These are phyloP conservation scores for Ommatoiulus sabulosus DNA, from an alignment of 2,888 invertebrate species.

Conservation along the genomic window DNA sequence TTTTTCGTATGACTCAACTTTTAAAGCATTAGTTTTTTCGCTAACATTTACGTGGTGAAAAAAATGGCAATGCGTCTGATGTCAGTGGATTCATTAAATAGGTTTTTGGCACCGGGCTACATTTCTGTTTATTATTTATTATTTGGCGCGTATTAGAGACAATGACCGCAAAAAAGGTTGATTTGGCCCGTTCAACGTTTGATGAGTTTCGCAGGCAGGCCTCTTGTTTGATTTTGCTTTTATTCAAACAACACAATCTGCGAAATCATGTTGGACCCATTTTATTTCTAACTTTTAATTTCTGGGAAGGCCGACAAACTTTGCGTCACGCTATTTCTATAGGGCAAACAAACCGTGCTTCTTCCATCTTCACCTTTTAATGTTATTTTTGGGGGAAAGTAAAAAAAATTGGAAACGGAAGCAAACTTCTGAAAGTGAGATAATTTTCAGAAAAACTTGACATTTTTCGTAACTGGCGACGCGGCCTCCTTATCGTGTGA, in stretches of 20 bases:
- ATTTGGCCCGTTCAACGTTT: background rate
- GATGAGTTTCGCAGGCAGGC: background rate
- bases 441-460: constrained; percentile 43
- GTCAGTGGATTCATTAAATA: background rate
- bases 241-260: background rate
- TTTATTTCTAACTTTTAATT: background rate
- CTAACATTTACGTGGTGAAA: background rate
- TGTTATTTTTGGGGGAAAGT: background rate
- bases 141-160: constrained; percentile 25
- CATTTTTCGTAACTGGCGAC: background rate
- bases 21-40: background rate
- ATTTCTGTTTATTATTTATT: constrained; percentile 36
- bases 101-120: constrained; percentile 13
- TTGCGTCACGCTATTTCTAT: background rate
- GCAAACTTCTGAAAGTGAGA: background rate
- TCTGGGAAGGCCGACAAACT: background rate
- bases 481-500: constrained; percentile 1
- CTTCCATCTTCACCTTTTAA: constrained; percentile 24
- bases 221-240: background rate
- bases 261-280: background rate
- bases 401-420: constrained; percentile 33
- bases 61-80: constrained; percentile 4
- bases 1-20: background rate
- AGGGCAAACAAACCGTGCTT: background rate
- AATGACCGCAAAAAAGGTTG: constrained; percentile 34